These are phyloP conservation scores for Caenorhabditis angaria DNA, from an alignment of 2,888 invertebrate species.

Conservation along the genomic window DNA sequence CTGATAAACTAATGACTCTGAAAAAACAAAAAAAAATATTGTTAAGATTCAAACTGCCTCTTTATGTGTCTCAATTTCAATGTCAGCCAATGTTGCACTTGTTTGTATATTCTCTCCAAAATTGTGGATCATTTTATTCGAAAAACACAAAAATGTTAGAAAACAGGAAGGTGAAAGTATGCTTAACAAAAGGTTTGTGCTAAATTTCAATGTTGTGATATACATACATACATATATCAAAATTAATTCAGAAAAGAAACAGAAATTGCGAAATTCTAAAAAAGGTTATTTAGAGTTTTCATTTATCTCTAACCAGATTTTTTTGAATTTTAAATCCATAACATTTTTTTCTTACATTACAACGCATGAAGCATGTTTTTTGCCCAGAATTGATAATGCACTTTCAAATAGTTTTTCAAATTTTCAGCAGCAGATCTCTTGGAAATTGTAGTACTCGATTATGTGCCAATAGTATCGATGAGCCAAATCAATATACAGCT, in stretches of 20 bases:
- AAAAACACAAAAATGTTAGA: conserved; percentile 81
- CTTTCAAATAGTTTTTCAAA: neutral
- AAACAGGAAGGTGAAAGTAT: conserved; percentile 68
- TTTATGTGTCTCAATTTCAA: conserved; percentile 79
- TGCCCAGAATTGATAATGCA: neutral
- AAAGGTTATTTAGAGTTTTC: neutral
- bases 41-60: conserved; percentile 80
- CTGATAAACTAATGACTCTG: neutral
- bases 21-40: too few relatives aligned
- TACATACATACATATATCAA: neutral
- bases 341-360: neutral
- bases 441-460: conserved; percentile 53
- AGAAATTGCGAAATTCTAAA: neutral
- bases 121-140: conserved; percentile 81
- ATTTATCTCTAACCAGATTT: neutral
- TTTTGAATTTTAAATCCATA: neutral
- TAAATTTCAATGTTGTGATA: neutral
- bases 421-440: conserved; percentile 45
- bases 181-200: conserved; percentile 59
- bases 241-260: conserved; percentile 1
- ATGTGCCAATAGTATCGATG: conserved; percentile 51
- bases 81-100: conserved; percentile 80
- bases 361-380: conserved; percentile 8
- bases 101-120: conserved; percentile 81
- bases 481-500: conserved; percentile 66